These are phyloP conservation scores for Malthinus flaveolus DNA, from an alignment of 2,888 invertebrate genomes.

Conservation along the genomic window DNA sequence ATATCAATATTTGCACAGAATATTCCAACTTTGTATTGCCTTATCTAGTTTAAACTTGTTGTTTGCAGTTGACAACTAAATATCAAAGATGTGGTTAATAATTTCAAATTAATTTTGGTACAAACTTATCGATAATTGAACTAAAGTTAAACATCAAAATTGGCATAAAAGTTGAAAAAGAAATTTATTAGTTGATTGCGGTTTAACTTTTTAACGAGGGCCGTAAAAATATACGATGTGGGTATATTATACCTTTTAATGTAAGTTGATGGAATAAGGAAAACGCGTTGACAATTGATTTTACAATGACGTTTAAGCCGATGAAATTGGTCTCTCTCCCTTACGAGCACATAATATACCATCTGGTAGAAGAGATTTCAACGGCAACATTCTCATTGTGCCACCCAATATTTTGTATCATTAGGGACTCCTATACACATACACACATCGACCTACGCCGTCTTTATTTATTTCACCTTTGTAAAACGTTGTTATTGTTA, in stretches of 20 bases:
- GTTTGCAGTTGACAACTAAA: conserved; percentile 22
- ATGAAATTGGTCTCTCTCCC: conserved; percentile 37
- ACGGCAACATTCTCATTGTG: conserved; percentile 31
- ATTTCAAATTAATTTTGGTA: conserved; percentile 7
- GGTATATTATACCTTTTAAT: too few species aligned
- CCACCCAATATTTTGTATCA: conserved; percentile 35
- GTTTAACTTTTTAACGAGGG: conserved; percentile 31
- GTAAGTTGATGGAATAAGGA: conserved; percentile 9
- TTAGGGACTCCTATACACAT: conserved; percentile 29
- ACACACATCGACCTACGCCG: conserved; percentile 22
- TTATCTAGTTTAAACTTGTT: conserved; percentile 26
- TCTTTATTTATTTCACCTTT: conserved; percentile 23
- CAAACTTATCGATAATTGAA: too few species aligned
- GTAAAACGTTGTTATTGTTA: conserved; percentile 26
- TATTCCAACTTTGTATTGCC: conserved; percentile 29
- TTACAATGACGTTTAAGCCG: conserved; percentile 38
- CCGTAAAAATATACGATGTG: background rate
- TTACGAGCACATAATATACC: conserved; percentile 29
- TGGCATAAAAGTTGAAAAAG: background rate
- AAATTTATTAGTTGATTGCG: conserved; percentile 18
- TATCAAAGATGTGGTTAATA: conserved; percentile 24
- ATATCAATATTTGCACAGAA: conserved; percentile 32
- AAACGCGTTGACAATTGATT: conserved; percentile 31
- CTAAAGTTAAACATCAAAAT: too few species aligned
- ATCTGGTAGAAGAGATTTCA: conserved; percentile 40